phyloP scores from a whole-genome alignment of 2,888 invertebrate genomes.

The Eupeodes luniger region DNA sequence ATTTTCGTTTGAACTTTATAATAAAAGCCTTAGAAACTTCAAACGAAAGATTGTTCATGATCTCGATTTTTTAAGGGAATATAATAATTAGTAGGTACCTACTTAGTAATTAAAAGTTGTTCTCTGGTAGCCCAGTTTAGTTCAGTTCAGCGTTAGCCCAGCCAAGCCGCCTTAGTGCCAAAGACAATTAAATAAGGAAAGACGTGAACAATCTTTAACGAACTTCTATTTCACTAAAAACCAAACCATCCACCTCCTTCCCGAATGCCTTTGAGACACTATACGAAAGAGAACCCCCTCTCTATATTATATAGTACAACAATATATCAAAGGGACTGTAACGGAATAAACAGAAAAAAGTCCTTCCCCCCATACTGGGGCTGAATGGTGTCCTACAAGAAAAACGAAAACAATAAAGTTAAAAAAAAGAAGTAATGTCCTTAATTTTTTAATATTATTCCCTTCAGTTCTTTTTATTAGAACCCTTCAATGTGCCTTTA shows the following conservation, averaged over 20 bases:
- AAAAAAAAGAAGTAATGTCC: slow-evolving; percentile 8
- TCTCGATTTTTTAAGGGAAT: slow-evolving; percentile 21
- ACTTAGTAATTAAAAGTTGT: slow-evolving; percentile 68
- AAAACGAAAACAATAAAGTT: slow-evolving; percentile 24
- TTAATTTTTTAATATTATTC: slow-evolving; percentile 16
- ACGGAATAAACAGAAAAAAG: not conserved
- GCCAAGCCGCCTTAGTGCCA: not conserved
- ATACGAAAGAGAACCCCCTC: not conserved
- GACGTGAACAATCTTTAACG: slow-evolving; percentile 55
- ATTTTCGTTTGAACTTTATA: not conserved
- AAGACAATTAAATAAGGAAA: slow-evolving; percentile 55
- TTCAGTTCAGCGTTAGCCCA: no score
- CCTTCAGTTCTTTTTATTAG: slow-evolving; percentile 12
- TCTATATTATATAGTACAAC: slow-evolving; percentile 7
- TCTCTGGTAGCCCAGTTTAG: not conserved
- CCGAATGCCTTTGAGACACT: not conserved
- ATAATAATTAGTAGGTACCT: slow-evolving; percentile 61
- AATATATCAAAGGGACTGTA: slow-evolving; percentile 17
- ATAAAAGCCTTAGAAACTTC: not conserved
- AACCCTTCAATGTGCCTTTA: slow-evolving; percentile 42
- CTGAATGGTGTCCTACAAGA: not conserved
- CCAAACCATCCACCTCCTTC: not conserved
- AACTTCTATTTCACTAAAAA: slow-evolving; percentile 35
- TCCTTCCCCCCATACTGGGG: not conserved
- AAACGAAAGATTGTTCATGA: not conserved